Percentiles rank a stretch among this genome's conserved stretches.
Conservation (phyloP, 2,888 invertebrate species). For the Steinernema scapterisci region DNA sequence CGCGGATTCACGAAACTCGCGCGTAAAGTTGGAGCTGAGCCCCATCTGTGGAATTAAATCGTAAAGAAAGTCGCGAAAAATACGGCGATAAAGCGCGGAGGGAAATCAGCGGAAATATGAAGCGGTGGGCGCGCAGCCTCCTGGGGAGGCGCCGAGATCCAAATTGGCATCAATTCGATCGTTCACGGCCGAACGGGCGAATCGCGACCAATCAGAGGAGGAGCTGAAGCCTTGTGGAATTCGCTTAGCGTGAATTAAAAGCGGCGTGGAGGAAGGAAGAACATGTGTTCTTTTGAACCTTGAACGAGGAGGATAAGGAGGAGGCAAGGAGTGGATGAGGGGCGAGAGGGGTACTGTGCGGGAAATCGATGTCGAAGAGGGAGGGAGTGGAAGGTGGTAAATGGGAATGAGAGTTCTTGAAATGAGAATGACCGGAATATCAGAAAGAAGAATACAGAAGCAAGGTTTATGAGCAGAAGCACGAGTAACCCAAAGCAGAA, state of each 20-base stretch:
- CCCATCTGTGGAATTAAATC: slow-evolving; percentile 23
- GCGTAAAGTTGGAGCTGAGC: slow-evolving; percentile 1
- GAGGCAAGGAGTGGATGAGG: background rate
- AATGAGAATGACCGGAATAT: too few relatives aligned
- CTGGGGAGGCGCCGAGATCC: background rate
- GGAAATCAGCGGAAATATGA: background rate
- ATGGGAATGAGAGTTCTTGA: too few relatives aligned
- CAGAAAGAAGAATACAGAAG: too few relatives aligned
- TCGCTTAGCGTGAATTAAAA: slow-evolving; percentile 21
- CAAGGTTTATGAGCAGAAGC: too few relatives aligned
- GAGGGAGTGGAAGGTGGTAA: too few relatives aligned
- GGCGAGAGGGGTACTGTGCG: too few relatives aligned
- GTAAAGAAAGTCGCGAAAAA: slow-evolving; percentile 18
- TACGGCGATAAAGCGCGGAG: slow-evolving; percentile 7
- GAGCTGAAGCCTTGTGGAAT: slow-evolving; percentile 7
- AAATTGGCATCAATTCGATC: slow-evolving; percentile 30
- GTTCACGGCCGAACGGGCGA: slow-evolving; percentile 8
- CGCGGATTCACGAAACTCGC: background rate
- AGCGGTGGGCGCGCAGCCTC: background rate
- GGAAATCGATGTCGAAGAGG: too few relatives aligned
- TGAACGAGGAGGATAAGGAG: background rate
- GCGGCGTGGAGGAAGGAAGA: background rate
- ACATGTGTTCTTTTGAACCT: slow-evolving; percentile 5
- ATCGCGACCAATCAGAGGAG: slow-evolving; percentile 17
- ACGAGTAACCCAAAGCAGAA: too few relatives aligned